Base-by-base conservation (phyloP, 2,888 invertebrate species). In the Agrochola macilenta region DNA sequence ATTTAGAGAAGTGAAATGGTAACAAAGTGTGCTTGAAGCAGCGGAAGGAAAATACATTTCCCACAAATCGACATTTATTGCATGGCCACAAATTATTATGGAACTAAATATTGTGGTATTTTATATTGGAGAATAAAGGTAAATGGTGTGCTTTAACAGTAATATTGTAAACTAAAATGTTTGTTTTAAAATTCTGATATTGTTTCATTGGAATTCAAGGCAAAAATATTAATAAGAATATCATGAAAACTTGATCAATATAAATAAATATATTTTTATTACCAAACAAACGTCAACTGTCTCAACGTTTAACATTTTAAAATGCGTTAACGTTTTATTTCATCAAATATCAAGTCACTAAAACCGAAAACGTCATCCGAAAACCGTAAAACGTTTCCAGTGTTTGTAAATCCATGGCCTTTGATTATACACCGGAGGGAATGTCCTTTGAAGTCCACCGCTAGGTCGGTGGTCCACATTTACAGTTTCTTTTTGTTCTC, bases 391-490 rank as follows among this genome's bases (percentile, higher is more conserved):
- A 86, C 89, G 83, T 84, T 93, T 93, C 92, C 84, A 92, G 92
- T 88, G 58, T 68, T 79, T 75, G 71, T 79, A 83, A 64, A 80
- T 85, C 83, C 71, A 74, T 43, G 77, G 76, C 68, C 81, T 72
- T 78, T 83, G 87, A 87, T 95, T 95, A 93, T 92, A 93, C 92
- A 90, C 89, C 88, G 90, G 70, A 82, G 77, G 89, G 85, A 85
- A 83, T 89, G 88, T 89, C 90, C 95, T 96, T 96, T 96, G 96
- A 96, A 91, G 95, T 95, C 83, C 82, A 86, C 94, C 93, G 94
- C 90, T 90, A 90, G 93, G 92, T 83, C 94, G 96, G 96, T 96
- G 96, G 96, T 96, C 96, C 89, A 90, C 91, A 91, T 91, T 90
- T 92, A 92, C 90, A 90, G 92, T 90, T 91, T 92, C 92, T 90